Evolutionary conservation across 2,888 invertebrate genomes (phyloP), one percentile per base, ranked within the genome.

Genomic region (Vanessa cardui): DNA sequence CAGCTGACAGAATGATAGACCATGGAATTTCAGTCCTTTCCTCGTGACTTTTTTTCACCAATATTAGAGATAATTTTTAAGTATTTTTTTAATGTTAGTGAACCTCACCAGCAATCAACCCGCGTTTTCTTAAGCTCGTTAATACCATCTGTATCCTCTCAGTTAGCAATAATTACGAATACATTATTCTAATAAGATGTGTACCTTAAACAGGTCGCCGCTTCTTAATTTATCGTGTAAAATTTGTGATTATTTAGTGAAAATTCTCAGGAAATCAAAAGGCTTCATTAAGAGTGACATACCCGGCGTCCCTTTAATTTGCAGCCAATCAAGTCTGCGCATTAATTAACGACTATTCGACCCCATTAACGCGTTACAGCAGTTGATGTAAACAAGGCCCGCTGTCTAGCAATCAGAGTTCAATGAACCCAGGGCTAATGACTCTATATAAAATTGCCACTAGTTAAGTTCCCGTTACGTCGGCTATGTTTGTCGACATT

Each of bases 391-490:
- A 74, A 77, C 77, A 77, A 79, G 75, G 73, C 75, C 66, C 76
- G 78, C 77, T 78, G 74, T 82, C 83, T 82, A 78, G 78, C 78
- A 77, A 81, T 80, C 78, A 74, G 72, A 72, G 76, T 75, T 73
- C 74, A 70, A 59, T 72, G 76, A 77, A 74, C 75, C 74, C 47
- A 65, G 72, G 66, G 71, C 77, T 81, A 83, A 83, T 83, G 79
- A 78, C 79, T 76, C 68, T 73, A 76, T 77, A 81, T 82, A 81
- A 85, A 85, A 81, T 78, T 72, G 76, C 73, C 64, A 71, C 72
- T 76, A 58, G 70, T 73, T 65, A 68, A 66, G 68, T 63, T 59
- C 54, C 61, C 50, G 61, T 56, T 66, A 58, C 63, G 64, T 49
- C 33, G 39, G 47, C 18, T 59, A 21, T 44, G 58, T 58, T 58